Base-by-base conservation (phyloP, 2,113 vertebrate species). In the Gallinago jamesoni region DNA sequence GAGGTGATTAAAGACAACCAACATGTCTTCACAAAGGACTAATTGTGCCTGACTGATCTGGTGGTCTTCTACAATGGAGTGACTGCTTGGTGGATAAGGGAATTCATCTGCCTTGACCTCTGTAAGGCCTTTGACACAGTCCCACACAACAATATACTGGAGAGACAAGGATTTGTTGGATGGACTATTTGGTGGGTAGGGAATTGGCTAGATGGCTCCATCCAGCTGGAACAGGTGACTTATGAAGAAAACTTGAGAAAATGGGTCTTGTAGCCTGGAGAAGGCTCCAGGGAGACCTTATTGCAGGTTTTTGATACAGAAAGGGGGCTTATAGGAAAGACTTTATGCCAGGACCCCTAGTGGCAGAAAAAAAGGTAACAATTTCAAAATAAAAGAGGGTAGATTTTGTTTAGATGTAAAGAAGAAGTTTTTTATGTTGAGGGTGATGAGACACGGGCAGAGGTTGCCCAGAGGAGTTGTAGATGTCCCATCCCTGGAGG, bases 151-250 rank as follows among this genome's bases (percentile, higher is more conserved):
- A 10, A 8, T 41, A 15, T 41, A 37, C 7, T 33, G 27, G 19
- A 43, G 25, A 66, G 50, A 15, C 19, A 3, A 1, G 3, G 3
- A 8, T 43, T 67, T 37, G 33, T 33, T 31, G 28, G 9, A 41
- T 20, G 25, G 25, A 45, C 3, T 28, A 0, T 14, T 41, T 0
- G 0, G 25, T 14, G 5, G 21, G 10, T 21, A 21, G 56, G 41
- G 24, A 85, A 20, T 25, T 37, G 24, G 2, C 31, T 75, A 33
- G 7, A 30, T 50, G 33, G 4, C 15, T 10, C 4, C 23, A 53
- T 14, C 41, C 76, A 57, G 2, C 30, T 37, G 57, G 15, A 55
- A 31, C 28, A 35, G 10, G 21, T 31, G 6, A 78, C 10, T 21
- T 45, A 0, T 16, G 39, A 79, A n/a, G 39, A 20, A 68, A 64